Percentiles rank a stretch among this genome's conserved stretches.
Conservation (phyloP, 2,797 vertebrate genomes). For the Melanotaenia maccullochi region DNA sequence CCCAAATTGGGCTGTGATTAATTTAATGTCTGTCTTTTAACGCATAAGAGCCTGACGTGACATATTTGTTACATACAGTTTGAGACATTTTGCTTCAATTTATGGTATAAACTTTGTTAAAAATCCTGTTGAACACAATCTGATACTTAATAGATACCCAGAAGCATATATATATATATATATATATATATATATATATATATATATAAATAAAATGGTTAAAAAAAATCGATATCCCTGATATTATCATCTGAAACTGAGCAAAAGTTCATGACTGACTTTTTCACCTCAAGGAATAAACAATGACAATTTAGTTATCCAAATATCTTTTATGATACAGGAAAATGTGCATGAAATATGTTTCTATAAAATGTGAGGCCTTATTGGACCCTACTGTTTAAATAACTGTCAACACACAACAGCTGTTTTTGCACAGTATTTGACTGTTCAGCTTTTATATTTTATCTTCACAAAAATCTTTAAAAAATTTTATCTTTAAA, state of each 20-base stretch:
- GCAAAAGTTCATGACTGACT: background rate
- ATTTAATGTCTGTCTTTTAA: background rate
- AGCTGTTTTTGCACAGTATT: background rate
- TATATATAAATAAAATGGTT: too few species aligned
- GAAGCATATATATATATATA: too few species aligned
- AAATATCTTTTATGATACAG: background rate
- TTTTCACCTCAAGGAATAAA: conserved; percentile 1
- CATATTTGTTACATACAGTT: too few species aligned
- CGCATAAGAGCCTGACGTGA: too few species aligned
- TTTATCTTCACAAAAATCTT: background rate
- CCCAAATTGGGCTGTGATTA: background rate
- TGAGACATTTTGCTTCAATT: too few species aligned
- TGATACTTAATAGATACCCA: too few species aligned
- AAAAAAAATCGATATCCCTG: too few species aligned
- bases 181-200: too few species aligned
- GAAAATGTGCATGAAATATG: background rate
- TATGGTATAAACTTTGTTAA: too few species aligned
- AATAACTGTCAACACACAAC: background rate
- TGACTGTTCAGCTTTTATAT: background rate
- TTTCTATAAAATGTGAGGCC: background rate
- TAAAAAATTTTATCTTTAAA: background rate
- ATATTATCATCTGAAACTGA: background rate
- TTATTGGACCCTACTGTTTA: conserved; percentile 1
- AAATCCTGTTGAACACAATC: too few species aligned
- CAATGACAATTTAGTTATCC: background rate